These are phyloP conservation scores for Tachypleus tridentatus DNA, from an alignment of 1,140 invertebrate genomes.

Conservation along the genomic window DNA sequence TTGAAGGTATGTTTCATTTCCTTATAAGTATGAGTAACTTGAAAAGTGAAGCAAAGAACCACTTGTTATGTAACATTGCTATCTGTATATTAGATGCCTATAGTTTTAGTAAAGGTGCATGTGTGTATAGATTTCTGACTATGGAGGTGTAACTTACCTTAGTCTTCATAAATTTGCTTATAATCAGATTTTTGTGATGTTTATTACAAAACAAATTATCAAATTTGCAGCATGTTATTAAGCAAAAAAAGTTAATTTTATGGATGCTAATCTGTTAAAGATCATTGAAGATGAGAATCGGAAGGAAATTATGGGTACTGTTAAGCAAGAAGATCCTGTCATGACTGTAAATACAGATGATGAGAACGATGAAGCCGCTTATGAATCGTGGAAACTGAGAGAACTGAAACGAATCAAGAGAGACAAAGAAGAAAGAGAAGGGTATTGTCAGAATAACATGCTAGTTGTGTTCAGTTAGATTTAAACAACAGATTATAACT, in stretches of 20 bases:
- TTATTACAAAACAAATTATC: too few relatives aligned
- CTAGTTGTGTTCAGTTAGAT: too few relatives aligned
- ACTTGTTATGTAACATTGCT: too few relatives aligned
- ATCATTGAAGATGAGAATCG: constrained; percentile 81
- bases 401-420: constrained; percentile 93
- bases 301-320: constrained; percentile 47
- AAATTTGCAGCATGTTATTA: not conserved
- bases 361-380: constrained; percentile 95
- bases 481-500: too few relatives aligned
- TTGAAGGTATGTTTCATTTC: constrained; percentile 44
- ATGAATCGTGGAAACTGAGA: constrained; percentile 93
- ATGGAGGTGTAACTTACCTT: too few relatives aligned
- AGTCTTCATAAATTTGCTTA: too few relatives aligned
- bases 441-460: constrained; percentile 3
- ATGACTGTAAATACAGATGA: constrained; percentile 78
- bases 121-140: too few relatives aligned
- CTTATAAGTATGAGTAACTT: too few relatives aligned
- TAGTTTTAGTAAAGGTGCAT: too few relatives aligned
- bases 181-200: too few relatives aligned
- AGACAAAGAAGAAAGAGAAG: constrained; percentile 85
- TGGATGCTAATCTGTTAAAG: constrained; percentile 29
- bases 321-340: constrained; percentile 38
- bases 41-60: too few relatives aligned
- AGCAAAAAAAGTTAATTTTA: not conserved
- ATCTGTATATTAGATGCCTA: too few relatives aligned